Base-by-base conservation (phyloP, 1,140 invertebrate species). In the Heliconius nattereri region DNA sequence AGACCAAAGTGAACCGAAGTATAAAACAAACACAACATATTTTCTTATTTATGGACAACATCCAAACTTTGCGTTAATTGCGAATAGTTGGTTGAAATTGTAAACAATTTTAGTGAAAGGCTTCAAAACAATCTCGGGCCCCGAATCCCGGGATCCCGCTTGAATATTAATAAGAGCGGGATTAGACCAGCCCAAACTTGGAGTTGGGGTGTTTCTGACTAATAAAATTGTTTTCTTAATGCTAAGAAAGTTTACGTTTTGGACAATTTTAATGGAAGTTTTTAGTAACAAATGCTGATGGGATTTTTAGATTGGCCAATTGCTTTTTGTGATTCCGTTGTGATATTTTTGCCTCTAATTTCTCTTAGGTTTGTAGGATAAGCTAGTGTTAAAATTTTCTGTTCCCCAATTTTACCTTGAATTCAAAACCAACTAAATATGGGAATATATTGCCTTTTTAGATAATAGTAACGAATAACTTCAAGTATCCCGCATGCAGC, bases 121-220 rank as follows among this genome's bases (percentile, higher is more conserved):
- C 54, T 57, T 57, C 54, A 57, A 57, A 57, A 57, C 54, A 57
- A 57, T 57, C 54, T 23, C 54, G 54, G 52, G 52, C 66, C 66
- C 66, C 26, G 66, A 32, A 70, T 26, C 70, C 70, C 70, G 11
- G 70, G 7, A 71, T 32, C 70, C 13, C 32, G 70, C 16, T 71
- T 71, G 70, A 35, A 71, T 71, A 71, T 71, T 71, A 71, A 71
- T 71, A 71, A 35, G 70, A 71, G 19, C 70, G 29, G 70, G 70
- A 71, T 71, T 71, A 71, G 32, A 35, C 70, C 26, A 71, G 32
- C 70, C 26, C 19, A 9, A 71, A 71, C 70, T 71, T 71, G 29
- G 23, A 32, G 40, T 35, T 71, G 49, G 32, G 70, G 54, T 57
- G 54, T 11, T 57, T 23, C 20, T 23, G 54, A 57, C 54, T 57